phyloP scores from a whole-genome alignment of 2,888 invertebrate genomes.

The Thymelicus lineola region DNA sequence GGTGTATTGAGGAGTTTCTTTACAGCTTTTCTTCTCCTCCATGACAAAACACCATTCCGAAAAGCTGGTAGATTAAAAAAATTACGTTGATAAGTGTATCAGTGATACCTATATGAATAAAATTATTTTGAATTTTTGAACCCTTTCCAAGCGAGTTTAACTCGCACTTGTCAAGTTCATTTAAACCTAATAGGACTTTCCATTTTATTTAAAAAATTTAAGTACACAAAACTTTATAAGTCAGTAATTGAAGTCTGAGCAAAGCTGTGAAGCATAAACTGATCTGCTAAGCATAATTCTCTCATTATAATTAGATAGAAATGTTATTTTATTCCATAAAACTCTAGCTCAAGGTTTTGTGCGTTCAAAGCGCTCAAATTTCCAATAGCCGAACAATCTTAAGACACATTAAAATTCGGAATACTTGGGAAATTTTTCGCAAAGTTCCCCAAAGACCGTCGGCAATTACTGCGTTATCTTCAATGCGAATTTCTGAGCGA shows the following conservation, averaged over 20 bases:
- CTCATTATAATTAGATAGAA: constrained; percentile 8
- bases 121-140: too few species aligned
- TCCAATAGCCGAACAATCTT: constrained; percentile 49
- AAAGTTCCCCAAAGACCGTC: constrained; percentile 64
- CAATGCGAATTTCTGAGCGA: constrained; percentile 74
- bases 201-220: background rate
- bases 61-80: too few species aligned
- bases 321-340: constrained; percentile 7
- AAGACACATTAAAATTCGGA: constrained; percentile 58
- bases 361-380: constrained; percentile 4
- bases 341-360: constrained; percentile 5
- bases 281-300: constrained; percentile 8
- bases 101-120: too few species aligned
- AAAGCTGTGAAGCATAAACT: background rate
- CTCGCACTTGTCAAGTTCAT: too few species aligned
- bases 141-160: too few species aligned
- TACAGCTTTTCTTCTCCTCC: too few species aligned
- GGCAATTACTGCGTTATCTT: constrained; percentile 75
- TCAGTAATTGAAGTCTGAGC: background rate
- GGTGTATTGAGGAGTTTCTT: too few species aligned
- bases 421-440: constrained; percentile 48
- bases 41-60: too few species aligned
- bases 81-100: too few species aligned
- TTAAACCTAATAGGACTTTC: background rate
- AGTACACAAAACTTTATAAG: constrained; percentile 4